These are phyloP conservation scores for Rousettus leschenaultii DNA, from an alignment of 2,113 vertebrate genomes.

Conservation along the genomic window DNA sequence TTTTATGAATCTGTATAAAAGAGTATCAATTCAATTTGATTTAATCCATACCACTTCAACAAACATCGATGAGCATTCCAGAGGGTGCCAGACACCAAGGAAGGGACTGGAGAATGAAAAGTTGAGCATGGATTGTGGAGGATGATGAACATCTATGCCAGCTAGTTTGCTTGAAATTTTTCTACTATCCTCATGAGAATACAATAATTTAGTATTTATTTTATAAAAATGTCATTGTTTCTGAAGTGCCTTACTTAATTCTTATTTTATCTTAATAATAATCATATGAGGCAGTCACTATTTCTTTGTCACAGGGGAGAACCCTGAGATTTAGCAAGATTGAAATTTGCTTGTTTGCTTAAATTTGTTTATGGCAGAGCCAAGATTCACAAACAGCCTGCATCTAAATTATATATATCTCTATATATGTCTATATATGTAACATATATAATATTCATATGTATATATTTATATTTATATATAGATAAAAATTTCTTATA, in stretches of 20 bases:
- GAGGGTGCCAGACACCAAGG: neutral
- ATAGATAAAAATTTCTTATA: neutral
- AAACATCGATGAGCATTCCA: neutral
- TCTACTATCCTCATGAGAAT: neutral
- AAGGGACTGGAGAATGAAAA: neutral
- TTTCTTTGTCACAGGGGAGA: neutral
- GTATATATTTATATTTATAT: no score
- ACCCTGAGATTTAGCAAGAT: neutral
- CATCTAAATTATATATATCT: neutral
- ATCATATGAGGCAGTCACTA: neutral
- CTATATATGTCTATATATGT: no score
- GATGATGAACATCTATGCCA: neutral
- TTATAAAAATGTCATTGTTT: neutral
- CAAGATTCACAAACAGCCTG: neutral
- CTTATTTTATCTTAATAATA: conserved; percentile 4
- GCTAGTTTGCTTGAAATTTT: neutral
- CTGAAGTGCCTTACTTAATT: neutral
- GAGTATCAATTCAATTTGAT: neutral
- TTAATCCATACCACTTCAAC: neutral
- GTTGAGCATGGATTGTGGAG: neutral
- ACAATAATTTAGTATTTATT: neutral
- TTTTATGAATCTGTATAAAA: neutral
- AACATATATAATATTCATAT: no score
- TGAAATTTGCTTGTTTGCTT: neutral
- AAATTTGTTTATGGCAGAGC: neutral